Base-by-base conservation (phyloP, 2,797 vertebrate species). In the Galagoides demidoff region DNA sequence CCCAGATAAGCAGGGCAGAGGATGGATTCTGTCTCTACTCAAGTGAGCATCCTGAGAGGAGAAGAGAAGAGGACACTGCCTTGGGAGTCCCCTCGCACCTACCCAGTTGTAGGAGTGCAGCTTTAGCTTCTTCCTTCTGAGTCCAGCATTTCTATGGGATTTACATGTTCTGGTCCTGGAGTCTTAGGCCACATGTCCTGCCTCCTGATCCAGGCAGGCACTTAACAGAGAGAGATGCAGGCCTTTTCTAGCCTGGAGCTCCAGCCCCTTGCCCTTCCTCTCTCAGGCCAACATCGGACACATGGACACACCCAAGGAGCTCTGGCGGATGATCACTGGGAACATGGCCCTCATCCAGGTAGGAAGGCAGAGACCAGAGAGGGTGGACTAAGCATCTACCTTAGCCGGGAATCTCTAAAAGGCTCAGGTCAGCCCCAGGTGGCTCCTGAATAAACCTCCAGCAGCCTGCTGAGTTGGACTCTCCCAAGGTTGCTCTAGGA, bases 311-410 rank as follows among this genome's bases (percentile, higher is more conserved):
- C 97, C 99, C 97, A 99, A 99, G 98, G 99, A 99, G 98, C 99
- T 99, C 98, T 99, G 99, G 99, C 99, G 98, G 98, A 99, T 99
- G 99, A 99, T 99, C 93, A 99, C 99, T 3, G 99, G 99, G 93
- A 99, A 99, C 98, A 98, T 99, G 98, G 99, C 99, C 66, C 99
- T 99, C 96, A 99, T 99, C 97, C 99, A 99, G 99, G 99, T 99
- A 97, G 97, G 89, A 81, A 4, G 49, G 17, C 17, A 25, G 66
- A 55, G 27, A 43, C 7, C 17, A 5, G 29, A 61, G 76, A 39
- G 29, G 8, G 20, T 37, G 71, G 66, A 59, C 57, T 45, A 27
- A 70, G 59, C 29, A 4, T 71, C 61, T 27, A n/a, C 73, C 63
- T 59, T 31, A 34, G 27, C 7, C 5, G 82, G 23, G 12, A 66